phyloP scores from a whole-genome alignment of 2,113 vertebrate genomes.

The Podilymbus podiceps region DNA sequence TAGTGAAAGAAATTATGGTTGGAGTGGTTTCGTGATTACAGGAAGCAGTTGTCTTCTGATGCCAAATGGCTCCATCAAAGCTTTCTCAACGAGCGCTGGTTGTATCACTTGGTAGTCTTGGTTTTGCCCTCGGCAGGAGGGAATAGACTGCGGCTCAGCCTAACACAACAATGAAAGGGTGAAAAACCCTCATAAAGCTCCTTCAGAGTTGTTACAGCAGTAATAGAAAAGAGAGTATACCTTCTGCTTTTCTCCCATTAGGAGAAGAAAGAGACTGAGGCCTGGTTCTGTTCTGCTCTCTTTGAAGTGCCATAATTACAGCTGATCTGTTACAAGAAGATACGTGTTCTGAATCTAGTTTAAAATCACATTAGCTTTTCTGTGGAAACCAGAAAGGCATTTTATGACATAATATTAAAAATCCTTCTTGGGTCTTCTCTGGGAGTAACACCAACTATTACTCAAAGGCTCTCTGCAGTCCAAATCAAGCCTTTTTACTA shows the following conservation, averaged over 20 bases:
- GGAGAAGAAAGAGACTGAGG: neutral
- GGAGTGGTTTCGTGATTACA: neutral
- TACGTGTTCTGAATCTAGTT: neutral
- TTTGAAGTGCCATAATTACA: neutral
- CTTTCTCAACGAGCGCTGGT: neutral
- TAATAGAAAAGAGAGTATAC: neutral
- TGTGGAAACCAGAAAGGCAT: neutral
- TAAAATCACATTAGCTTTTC: neutral
- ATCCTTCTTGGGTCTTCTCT: neutral
- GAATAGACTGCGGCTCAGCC: neutral
- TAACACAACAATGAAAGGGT: neutral
- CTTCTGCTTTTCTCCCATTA: neutral
- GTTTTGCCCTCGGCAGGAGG: neutral
- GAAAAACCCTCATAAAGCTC: neutral
- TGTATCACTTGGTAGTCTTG: neutral
- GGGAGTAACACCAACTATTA: neutral
- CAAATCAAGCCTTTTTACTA: neutral
- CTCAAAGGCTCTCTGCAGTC: neutral
- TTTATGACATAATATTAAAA: neutral
- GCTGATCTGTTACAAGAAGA: neutral
- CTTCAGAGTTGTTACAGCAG: neutral
- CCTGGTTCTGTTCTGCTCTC: neutral
- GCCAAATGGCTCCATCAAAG: neutral
- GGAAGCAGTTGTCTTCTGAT: neutral
- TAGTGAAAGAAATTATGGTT: neutral